Base-by-base conservation (phyloP, 2,113 vertebrate genomes). In the Acanthisitta chloris region DNA sequence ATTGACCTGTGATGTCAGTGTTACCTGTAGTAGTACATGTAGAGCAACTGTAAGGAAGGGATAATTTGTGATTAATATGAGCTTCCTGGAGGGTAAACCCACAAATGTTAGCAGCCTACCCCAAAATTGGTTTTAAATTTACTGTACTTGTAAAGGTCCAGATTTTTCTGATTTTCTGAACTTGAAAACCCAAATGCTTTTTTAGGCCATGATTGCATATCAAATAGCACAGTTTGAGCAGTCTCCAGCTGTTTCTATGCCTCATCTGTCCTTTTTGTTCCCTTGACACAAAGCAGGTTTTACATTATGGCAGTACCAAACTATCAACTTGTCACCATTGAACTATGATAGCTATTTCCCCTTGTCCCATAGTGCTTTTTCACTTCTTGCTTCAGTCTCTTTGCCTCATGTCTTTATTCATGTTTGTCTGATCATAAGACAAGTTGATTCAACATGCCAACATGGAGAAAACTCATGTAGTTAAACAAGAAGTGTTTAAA, bases 1-100 rank as follows among this genome's bases (percentile, higher is more conserved):
- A 25, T 9, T 2, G 5, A 54, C 26, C 2, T 26, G 1, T 43
- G 24, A 46, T 25, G 8, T 62, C 3, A 31, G 7, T 42, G 11
- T 81, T 70, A 52, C 26, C 31, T 52, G 12, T 55, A 65, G 15
- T 58, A 28, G 43, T 66, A 24, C 4, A 4, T 66, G 33, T 2
- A 67, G 18, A n/a, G 16, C 23, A 57, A 25, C 29, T 81, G 6
- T 74, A 55, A 74, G 25, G 31, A 79, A 59, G 8, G 34, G 10
- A 51, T 20, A 42, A 17, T 42, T 51, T 59, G 12, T 72, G 8
- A 34, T 65, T 89, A 40, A 34, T 80, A 82, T 72, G 28, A 80
- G 10, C 15, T 67, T 88, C 6, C 16, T 72, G 31, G 25, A 31
- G 69, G 8, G 6, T 54, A 57, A 79, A 76, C 6, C 3, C 36